phyloP scores from a whole-genome alignment of 2,888 invertebrate genomes.

The Empis livida region DNA sequence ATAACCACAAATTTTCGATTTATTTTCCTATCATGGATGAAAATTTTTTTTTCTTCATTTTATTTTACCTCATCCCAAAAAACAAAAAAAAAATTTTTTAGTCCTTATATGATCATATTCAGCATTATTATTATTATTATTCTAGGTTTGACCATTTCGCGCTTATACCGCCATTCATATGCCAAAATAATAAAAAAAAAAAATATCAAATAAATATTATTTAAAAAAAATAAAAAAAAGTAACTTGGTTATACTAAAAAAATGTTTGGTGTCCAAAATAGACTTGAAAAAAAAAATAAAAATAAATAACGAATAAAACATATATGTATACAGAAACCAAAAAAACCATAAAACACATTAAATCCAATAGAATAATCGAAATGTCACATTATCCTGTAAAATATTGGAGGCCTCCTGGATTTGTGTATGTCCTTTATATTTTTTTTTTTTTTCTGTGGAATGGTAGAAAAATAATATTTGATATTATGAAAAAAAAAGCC shows the following conservation, averaged over 20 bases:
- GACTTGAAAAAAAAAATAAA: not conserved
- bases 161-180: not conserved
- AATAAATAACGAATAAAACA: not conserved
- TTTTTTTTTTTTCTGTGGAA: not conserved
- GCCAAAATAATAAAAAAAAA: not conserved
- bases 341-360: slow-evolving; percentile 33
- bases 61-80: too few relatives aligned
- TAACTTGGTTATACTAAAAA: not conserved
- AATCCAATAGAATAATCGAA: slow-evolving; percentile 38
- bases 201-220: not conserved
- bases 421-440: not conserved
- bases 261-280: not conserved
- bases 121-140: not conserved
- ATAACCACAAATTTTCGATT: too few relatives aligned
- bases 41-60: too few relatives aligned
- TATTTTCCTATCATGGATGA: too few relatives aligned
- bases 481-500: too few relatives aligned
- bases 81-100: too few relatives aligned
- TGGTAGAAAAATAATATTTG: not conserved
- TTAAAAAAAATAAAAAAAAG: not conserved
- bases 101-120: too few relatives aligned
- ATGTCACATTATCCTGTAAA: slow-evolving; percentile 38
- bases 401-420: slow-evolving; percentile 25
- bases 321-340: not conserved
- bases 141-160: not conserved